Conservation (phyloP, 2,797 vertebrate genomes). For the Siniperca obscura region DNA sequence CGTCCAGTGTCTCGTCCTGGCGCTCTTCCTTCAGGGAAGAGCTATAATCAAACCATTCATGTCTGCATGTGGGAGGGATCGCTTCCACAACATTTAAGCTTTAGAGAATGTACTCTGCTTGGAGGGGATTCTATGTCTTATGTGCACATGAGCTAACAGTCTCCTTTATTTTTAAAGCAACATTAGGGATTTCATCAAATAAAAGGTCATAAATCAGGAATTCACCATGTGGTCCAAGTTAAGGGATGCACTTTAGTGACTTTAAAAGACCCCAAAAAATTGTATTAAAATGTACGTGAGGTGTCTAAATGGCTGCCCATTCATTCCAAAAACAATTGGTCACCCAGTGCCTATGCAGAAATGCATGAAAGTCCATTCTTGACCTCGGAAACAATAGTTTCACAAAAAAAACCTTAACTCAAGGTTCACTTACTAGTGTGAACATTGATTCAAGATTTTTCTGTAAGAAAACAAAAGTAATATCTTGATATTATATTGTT, state of each 20-base stretch:
- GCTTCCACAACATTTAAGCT: conserved; percentile 12
- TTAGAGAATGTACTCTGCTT: not conserved
- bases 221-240: not conserved
- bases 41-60: conserved; percentile 48
- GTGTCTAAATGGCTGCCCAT: too few species aligned
- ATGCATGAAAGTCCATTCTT: too few species aligned
- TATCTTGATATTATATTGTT: too few species aligned
- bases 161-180: conserved; percentile 3
- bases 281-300: too few species aligned
- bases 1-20: conserved; percentile 13
- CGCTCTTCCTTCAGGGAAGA: conserved; percentile 25
- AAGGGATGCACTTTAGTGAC: not conserved
- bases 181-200: not conserved
- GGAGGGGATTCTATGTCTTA: conserved; percentile 1
- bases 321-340: too few species aligned
- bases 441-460: too few species aligned
- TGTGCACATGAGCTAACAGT: not conserved
- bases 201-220: not conserved
- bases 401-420: too few species aligned
- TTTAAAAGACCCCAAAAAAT: too few species aligned
- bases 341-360: not conserved
- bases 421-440: too few species aligned
- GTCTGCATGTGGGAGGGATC: conserved; percentile 24
- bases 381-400: too few species aligned
- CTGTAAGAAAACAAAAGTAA: too few species aligned